A percentile compares a stretch with the other conserved stretches of the same genome.
These are phyloP conservation scores for Brachylomia viminalis DNA, from an alignment of 2,888 invertebrate species.

Conservation along the genomic window DNA sequence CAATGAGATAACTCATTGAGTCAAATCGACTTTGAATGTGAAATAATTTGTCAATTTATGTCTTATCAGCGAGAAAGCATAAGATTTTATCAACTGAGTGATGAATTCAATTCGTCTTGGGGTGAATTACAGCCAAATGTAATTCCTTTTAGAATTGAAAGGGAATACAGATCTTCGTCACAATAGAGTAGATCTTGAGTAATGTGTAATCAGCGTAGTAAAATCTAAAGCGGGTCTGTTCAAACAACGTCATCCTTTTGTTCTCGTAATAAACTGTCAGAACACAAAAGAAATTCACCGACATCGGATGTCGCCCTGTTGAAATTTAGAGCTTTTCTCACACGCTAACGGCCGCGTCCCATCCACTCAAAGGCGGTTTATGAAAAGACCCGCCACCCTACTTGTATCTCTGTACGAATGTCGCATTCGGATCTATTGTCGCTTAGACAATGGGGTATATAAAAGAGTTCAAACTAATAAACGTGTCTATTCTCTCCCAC, in stretches of 20 bases:
- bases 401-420: slow-evolving; percentile 67
- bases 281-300: slow-evolving; percentile 85
- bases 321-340: slow-evolving; percentile 80
- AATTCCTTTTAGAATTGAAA: slow-evolving; percentile 80
- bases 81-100: slow-evolving; percentile 71
- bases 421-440: slow-evolving; percentile 64
- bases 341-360: slow-evolving; percentile 73
- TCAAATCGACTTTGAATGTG: slow-evolving; percentile 53
- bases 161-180: slow-evolving; percentile 81
- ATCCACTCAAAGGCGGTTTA: slow-evolving; percentile 76
- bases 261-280: slow-evolving; percentile 87
- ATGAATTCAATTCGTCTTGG: slow-evolving; percentile 74
- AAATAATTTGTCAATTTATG: slow-evolving; percentile 66
- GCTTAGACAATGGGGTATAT: slow-evolving; percentile 62
- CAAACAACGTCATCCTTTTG: slow-evolving; percentile 84
- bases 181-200: slow-evolving; percentile 83
- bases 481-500: slow-evolving; percentile 50
- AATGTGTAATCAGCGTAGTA: slow-evolving; percentile 84
- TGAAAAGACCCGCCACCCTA: slow-evolving; percentile 72
- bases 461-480: slow-evolving; percentile 68
- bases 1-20: slow-evolving; percentile 54
- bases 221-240: slow-evolving; percentile 85
- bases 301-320: slow-evolving; percentile 81
- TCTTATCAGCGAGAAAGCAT: slow-evolving; percentile 60
- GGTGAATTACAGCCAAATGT: slow-evolving; percentile 80